Conservation (phyloP, 2,113 vertebrate species). For the Heterocephalus glaber region DNA sequence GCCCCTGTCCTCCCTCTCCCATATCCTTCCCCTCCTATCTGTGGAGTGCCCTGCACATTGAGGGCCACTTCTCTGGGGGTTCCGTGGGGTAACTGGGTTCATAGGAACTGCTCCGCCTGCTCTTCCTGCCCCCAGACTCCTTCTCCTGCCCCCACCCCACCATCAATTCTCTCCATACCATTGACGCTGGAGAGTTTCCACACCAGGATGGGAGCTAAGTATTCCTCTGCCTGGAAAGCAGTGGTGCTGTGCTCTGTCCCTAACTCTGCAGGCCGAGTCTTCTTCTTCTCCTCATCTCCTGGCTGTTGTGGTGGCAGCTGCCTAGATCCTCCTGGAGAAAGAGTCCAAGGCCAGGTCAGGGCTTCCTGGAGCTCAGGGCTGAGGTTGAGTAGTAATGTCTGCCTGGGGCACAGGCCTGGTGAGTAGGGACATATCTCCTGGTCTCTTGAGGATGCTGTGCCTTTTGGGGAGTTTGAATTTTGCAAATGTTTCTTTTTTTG, state of each 20-base stretch:
- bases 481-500: background rate
- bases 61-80: background rate
- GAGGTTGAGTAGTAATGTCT: background rate
- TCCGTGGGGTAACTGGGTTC: background rate
- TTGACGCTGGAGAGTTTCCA: background rate
- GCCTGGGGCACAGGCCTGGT: rapidly evolving
- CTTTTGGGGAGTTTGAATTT: background rate
- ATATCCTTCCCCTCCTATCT: background rate
- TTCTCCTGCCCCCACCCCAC: rapidly evolving
- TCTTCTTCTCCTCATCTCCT: background rate
- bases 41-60: background rate
- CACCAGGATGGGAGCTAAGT: background rate
- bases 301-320: background rate
- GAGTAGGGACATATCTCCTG: rapidly evolving
- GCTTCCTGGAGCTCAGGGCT: background rate
- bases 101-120: rapidly evolving
- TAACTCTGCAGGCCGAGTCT: rapidly evolving
- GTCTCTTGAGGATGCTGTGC: background rate
- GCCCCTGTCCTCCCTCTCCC: background rate
- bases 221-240: rapidly evolving
- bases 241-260: background rate
- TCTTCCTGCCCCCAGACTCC: background rate
- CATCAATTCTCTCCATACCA: background rate
- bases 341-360: background rate
- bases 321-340: background rate